Percentiles rank a stretch among this genome's conserved stretches.
phyloP scores from a whole-genome alignment of 2,113 vertebrate genomes.

The Thalassoma bifasciatum region DNA sequence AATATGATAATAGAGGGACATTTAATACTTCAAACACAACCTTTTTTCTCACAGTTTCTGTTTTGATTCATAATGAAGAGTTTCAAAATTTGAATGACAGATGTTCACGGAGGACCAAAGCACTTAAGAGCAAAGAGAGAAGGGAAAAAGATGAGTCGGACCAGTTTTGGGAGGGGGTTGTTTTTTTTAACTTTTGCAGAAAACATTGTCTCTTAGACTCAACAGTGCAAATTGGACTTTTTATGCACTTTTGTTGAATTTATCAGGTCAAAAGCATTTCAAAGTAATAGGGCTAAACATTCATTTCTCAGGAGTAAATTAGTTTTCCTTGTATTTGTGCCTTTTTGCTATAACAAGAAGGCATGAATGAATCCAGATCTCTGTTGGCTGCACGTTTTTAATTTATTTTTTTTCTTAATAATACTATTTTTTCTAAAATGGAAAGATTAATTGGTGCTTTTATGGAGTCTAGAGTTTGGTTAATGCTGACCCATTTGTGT shows the following conservation, averaged over 20 bases:
- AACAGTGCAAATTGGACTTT: neutral
- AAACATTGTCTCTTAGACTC: neutral
- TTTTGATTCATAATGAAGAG: slow-evolving; percentile 2
- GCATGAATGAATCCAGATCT: slow-evolving; percentile 16
- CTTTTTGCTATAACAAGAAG: slow-evolving; percentile 9
- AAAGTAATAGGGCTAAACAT: neutral
- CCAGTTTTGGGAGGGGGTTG: no score
- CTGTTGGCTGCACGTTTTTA: neutral
- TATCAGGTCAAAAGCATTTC: slow-evolving; percentile 13
- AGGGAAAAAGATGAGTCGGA: neutral
- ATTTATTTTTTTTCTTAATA: neutral
- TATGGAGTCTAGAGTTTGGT: slow-evolving; percentile 3
- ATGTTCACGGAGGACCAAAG: neutral
- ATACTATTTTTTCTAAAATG: slow-evolving; percentile 2
- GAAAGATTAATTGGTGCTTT: slow-evolving; percentile 22
- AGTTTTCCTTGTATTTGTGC: neutral
- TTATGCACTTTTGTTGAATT: neutral
- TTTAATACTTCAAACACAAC: neutral
- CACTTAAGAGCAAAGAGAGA: neutral
- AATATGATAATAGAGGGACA: slow-evolving; percentile 8
- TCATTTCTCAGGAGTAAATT: slow-evolving; percentile 3
- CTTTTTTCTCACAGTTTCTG: neutral
- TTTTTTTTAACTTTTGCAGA: neutral
- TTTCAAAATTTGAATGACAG: slow-evolving; percentile 1
- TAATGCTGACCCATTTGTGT: neutral